Base-by-base conservation (phyloP, 2,888 invertebrate species). In the Lysandra coridon region DNA sequence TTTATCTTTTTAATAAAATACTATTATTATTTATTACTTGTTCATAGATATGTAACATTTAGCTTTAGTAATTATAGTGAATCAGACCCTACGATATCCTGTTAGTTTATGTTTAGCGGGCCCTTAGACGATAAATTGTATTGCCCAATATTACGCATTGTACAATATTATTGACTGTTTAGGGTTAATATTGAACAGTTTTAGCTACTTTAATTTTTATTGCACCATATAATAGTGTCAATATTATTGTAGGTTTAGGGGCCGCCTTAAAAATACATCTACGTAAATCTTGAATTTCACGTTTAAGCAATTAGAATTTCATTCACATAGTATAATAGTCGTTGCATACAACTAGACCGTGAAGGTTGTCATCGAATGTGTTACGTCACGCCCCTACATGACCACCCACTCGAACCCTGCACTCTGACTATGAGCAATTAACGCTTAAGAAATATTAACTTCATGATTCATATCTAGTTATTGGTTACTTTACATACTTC, bases 321-420 rank as follows among this genome's bases (percentile, higher is more conserved):
- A 69, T 69, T 69, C 23, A 30, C 57, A 62, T 74, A 74, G 53
- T 30, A 30, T 37, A 78, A 62, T 40, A 64, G 60, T 23, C 49
- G 78, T 80, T 60, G 69, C 17, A 33, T 69, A 57, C 73, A 81
- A 82, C 33, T 82, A 83, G 84, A 75, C 80, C 83, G 81, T 84
- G 84, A 85, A 84, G 84, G 83, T 83, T 79, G 81, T 14, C 77
- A 73, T 75, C 78, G 64, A 53, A 57, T 7, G 80, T 80, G 77
- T 81, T 82, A 80, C 81, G 73, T 74, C 75, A 78, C 80, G 73
- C 44, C 69, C 78, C 73, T 69, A 81, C 78, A 80, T 73, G 80
- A 74, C 60, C 73, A 79, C 53, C 10, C 79, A 78, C 81, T 69
- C 79, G 80, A 80, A 79, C 78, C 64, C 14, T 33, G 14, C 62